A percentile compares a stretch with the other conserved stretches of the same genome.
These are phyloP conservation scores for Cyanoramphus novaezelandiae DNA, from an alignment of 2,113 vertebrate species.

Conservation along the genomic window DNA sequence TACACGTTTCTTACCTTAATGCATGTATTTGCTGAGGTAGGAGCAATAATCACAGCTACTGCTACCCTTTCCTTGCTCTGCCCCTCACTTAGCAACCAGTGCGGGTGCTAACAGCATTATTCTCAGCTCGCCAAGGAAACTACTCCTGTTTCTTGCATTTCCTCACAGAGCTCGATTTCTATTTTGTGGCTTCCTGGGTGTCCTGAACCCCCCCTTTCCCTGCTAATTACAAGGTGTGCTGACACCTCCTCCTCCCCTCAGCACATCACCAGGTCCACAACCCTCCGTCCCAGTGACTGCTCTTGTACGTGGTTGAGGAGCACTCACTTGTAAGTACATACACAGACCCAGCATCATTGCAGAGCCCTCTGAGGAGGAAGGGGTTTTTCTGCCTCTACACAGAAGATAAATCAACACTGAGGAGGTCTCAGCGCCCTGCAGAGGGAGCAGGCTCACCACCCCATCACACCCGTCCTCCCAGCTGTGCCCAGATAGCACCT, in stretches of 20 bases:
- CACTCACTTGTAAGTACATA: rapidly evolving
- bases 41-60: background rate
- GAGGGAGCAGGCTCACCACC: constrained; percentile 21
- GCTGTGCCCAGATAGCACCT: background rate
- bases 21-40: background rate
- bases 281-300: background rate
- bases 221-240: background rate
- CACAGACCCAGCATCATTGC: background rate
- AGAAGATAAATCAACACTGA: background rate
- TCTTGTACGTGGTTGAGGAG: background rate
- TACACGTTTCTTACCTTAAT: background rate
- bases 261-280: background rate
- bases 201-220: background rate
- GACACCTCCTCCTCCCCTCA: background rate
- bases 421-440: background rate
- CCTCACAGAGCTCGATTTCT: background rate
- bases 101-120: background rate
- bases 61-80: background rate
- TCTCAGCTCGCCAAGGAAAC: background rate
- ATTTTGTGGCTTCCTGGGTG: background rate
- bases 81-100: constrained; percentile 6
- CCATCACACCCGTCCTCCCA: background rate
- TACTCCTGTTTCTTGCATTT: background rate
- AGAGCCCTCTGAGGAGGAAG: background rate
- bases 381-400: background rate